These are phyloP conservation scores for Hestina assimilis DNA, from an alignment of 1,140 invertebrate species.

Conservation along the genomic window DNA sequence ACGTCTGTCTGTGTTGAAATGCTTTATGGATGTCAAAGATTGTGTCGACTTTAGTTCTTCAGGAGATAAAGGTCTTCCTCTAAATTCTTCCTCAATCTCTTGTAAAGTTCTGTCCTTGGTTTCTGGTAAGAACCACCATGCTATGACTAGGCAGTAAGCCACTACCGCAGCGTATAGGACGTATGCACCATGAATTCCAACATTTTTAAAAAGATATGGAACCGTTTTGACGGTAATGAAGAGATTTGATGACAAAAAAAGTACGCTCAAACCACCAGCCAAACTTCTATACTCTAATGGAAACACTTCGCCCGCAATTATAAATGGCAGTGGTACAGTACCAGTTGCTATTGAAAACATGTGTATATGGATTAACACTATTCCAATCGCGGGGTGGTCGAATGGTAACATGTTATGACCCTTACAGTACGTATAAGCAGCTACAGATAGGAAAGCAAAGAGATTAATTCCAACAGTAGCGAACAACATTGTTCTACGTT, in stretches of 20 bases:
- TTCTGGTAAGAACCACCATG: conserved; percentile 42
- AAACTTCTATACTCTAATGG: conserved; percentile 53
- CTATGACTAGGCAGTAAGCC: conserved; percentile 30
- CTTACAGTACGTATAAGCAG: conserved; percentile 44
- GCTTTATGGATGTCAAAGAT: conserved; percentile 45
- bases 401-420: conserved; percentile 35
- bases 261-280: conserved; percentile 45
- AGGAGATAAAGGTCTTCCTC: conserved; percentile 34
- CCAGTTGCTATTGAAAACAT: conserved; percentile 55
- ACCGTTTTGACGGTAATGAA: conserved; percentile 51
- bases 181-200: conserved; percentile 48
- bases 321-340: conserved; percentile 47
- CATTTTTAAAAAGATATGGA: conserved; percentile 34
- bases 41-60: conserved; percentile 35
- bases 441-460: conserved; percentile 35
- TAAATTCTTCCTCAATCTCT: conserved; percentile 51
- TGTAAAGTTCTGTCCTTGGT: conserved; percentile 48
- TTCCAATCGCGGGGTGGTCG: conserved; percentile 43
- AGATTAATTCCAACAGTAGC: conserved; percentile 37
- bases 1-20: conserved; percentile 45
- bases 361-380: conserved; percentile 44
- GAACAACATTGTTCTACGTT: conserved; percentile 49
- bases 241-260: conserved; percentile 39
- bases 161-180: conserved; percentile 33
- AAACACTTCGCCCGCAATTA: conserved; percentile 57